Conservation (phyloP, 1,140 invertebrate species). For the Forficula auricularia region DNA sequence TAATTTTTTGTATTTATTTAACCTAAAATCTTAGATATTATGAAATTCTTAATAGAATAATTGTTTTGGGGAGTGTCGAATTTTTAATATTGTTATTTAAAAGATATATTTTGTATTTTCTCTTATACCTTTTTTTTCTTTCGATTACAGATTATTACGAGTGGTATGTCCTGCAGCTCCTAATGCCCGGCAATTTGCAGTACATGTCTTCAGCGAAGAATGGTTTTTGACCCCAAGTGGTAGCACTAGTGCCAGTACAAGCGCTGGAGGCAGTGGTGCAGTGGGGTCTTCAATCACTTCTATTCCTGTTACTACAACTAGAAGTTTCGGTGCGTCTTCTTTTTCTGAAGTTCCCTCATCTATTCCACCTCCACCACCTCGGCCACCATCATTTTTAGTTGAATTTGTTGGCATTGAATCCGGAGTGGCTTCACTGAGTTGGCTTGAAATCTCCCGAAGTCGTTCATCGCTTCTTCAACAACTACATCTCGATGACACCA, state of each 20-base stretch:
- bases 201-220: conserved; percentile 57
- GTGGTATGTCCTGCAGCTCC: conserved; percentile 54
- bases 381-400: conserved; percentile 43
- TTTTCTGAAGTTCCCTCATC: too few relatives aligned
- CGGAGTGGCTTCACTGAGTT: conserved; percentile 47
- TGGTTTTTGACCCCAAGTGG: conserved; percentile 30
- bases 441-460: conserved; percentile 52
- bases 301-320: too few relatives aligned
- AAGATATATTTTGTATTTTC: too few relatives aligned
- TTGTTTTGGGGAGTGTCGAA: too few relatives aligned
- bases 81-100: too few relatives aligned
- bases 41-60: too few relatives aligned
- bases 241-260: too few relatives aligned
- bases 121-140: not conserved
- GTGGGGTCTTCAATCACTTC: too few relatives aligned
- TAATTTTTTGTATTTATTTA: too few relatives aligned
- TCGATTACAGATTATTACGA: conserved; percentile 37
- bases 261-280: not conserved
- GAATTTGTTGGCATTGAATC: conserved; percentile 52
- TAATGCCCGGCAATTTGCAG: conserved; percentile 40
- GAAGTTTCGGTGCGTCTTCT: too few relatives aligned
- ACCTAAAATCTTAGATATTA: too few relatives aligned
- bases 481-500: conserved; percentile 20
- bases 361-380: conserved; percentile 20
- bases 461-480: conserved; percentile 43